Evolutionary conservation across 2,113 vertebrate genomes (phyloP).

Genomic region (Notothenia coriiceps): DNA sequence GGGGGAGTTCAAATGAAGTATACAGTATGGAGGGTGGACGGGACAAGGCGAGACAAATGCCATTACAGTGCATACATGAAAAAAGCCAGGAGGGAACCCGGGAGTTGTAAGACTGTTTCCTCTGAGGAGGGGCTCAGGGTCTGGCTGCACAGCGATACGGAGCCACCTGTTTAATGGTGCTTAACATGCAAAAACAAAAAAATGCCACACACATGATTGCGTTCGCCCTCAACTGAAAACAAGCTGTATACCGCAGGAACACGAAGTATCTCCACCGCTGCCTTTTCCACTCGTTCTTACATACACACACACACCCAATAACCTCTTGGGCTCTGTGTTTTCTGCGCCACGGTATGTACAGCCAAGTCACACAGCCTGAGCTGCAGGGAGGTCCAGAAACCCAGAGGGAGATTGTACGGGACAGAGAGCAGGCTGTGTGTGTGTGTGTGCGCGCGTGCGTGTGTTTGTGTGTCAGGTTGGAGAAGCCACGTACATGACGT

Average conservation of each 20-base stretch:
- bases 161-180: constrained; percentile 78
- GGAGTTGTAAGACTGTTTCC: constrained; percentile 52
- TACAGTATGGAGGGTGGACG: constrained; percentile 23
- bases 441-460: constrained; percentile 28
- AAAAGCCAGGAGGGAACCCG: constrained; percentile 50
- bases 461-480: constrained; percentile 28
- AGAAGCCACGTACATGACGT: too few species aligned
- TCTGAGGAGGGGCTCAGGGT: constrained; percentile 40
- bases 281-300: constrained; percentile 23
- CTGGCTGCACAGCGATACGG: constrained; percentile 54
- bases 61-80: constrained; percentile 56
- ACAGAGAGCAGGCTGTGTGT: constrained; percentile 75
- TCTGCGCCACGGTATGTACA: constrained; percentile 61
- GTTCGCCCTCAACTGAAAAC: constrained; percentile 35
- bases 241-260: constrained; percentile 27
- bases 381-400: constrained; percentile 79
- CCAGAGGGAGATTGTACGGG: constrained; percentile 81
- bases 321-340: constrained; percentile 67
- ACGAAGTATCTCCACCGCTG: constrained; percentile 13
- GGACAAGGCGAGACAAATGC: constrained; percentile 54
- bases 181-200: constrained; percentile 58
- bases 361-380: constrained; percentile 83
- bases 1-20: constrained; percentile 57
- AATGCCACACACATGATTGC: constrained; percentile 25
- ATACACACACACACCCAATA: constrained; percentile 46